phyloP scores from a whole-genome alignment of 2,888 invertebrate genomes.

The Hyposoter didymator region DNA sequence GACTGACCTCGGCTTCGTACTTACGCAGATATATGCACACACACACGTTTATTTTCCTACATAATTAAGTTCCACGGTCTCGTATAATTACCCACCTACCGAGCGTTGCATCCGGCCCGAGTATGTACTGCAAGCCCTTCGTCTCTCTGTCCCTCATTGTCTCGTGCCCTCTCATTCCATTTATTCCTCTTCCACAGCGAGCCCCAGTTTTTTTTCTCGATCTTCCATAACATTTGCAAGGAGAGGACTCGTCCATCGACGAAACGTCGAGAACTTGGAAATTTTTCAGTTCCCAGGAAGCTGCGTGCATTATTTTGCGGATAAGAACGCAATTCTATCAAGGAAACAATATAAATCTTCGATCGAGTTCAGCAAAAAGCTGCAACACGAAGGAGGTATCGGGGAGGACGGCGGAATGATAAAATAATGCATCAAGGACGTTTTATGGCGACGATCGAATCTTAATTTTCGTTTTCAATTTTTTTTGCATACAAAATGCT shows the following conservation, averaged over 20 bases:
- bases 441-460: too few relatives aligned
- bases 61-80: conserved; percentile 78
- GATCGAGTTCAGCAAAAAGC: conserved; percentile 17
- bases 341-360: conserved; percentile 1
- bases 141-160: conserved; percentile 13
- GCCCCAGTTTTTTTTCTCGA: background rate
- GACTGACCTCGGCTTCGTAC: conserved; percentile 71
- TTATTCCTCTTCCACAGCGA: background rate
- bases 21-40: conserved; percentile 51
- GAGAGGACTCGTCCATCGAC: background rate
- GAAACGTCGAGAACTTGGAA: background rate
- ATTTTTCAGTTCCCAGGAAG: background rate
- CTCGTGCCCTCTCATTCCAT: conserved; percentile 31
- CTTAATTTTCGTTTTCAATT: too few relatives aligned
- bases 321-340: conserved; percentile 12
- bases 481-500: too few relatives aligned
- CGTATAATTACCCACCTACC: conserved; percentile 77
- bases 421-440: too few relatives aligned
- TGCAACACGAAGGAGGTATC: background rate
- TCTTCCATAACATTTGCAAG: background rate
- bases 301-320: background rate
- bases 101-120: conserved; percentile 77
- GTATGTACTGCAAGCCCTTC: conserved; percentile 37
- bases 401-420: conserved; percentile 51
- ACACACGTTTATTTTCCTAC: conserved; percentile 65